Evolutionary conservation across 2,888 invertebrate genomes (phyloP).

Genomic region (Hirtodrosophila trivittata): DNA sequence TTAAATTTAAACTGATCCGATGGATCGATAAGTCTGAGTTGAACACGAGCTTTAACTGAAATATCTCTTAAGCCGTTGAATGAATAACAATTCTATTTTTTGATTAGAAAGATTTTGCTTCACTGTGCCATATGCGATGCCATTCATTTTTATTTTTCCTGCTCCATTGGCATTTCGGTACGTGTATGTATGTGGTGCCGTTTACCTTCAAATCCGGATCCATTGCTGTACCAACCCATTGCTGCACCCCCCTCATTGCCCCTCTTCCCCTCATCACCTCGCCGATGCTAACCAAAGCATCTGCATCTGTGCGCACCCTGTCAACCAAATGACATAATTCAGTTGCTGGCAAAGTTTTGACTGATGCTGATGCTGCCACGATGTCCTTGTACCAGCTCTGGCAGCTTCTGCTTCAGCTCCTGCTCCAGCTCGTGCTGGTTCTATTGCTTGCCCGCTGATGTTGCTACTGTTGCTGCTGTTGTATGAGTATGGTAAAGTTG

Average conservation of each 20-base stretch:
- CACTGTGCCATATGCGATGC: neutral
- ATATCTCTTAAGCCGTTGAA: too few relatives aligned
- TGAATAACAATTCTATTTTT: too few relatives aligned
- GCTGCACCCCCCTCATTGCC: neutral
- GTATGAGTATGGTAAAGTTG: conserved; percentile 48
- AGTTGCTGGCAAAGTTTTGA: conserved; percentile 79
- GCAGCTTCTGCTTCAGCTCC: conserved; percentile 15
- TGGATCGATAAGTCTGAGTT: too few relatives aligned
- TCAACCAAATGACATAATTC: conserved; percentile 79
- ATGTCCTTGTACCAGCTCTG: conserved; percentile 31
- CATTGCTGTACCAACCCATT: conserved; percentile 25
- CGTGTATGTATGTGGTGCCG: conserved; percentile 38
- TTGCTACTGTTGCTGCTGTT: conserved; percentile 34
- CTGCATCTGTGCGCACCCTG: conserved; percentile 48
- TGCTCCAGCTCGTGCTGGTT: conserved; percentile 22
- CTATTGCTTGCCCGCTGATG: conserved; percentile 1
- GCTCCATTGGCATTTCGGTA: neutral
- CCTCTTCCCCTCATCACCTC: neutral
- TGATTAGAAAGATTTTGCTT: neutral
- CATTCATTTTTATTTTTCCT: too few relatives aligned
- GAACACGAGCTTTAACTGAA: too few relatives aligned
- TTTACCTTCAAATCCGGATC: conserved; percentile 46
- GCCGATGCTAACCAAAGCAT: conserved; percentile 20
- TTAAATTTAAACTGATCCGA: too few relatives aligned
- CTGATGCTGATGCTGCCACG: conserved; percentile 71